phyloP scores from a whole-genome alignment of 64 coral and sea anemone genomes.

The Pachyseris speciosa region DNA sequence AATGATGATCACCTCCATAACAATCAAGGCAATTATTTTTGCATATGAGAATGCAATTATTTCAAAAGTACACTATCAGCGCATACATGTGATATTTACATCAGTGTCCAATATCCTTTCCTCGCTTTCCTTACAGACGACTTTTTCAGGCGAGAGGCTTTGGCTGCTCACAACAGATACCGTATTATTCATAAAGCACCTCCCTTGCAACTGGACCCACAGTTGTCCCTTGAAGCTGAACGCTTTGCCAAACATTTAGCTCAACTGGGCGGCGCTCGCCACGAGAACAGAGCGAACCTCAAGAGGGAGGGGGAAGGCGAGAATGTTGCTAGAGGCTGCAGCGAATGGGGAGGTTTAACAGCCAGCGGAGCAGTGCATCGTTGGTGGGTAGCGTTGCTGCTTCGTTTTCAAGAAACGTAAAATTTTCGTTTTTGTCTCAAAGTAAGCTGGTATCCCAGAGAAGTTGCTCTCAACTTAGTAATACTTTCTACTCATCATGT shows the following conservation, averaged over 20 bases:
- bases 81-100: too few relatives aligned
- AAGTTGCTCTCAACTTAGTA: too few relatives aligned
- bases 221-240: conserved; percentile 57
- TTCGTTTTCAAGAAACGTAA: too few relatives aligned
- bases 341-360: conserved; percentile 47
- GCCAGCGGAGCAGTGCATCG: conserved; percentile 32
- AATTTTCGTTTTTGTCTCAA: too few relatives aligned
- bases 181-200: conserved; percentile 74
- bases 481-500: too few relatives aligned
- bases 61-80: too few relatives aligned
- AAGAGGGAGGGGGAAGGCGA: conserved; percentile 64
- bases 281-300: background rate
- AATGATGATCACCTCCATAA: too few relatives aligned
- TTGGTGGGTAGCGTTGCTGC: conserved; percentile 39
- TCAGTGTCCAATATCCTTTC: background rate
- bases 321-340: conserved; percentile 79
- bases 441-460: too few relatives aligned
- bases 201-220: conserved; percentile 43
- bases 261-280: background rate
- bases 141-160: conserved; percentile 67
- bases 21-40: too few relatives aligned
- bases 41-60: too few relatives aligned
- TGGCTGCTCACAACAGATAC: conserved; percentile 77
- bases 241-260: conserved; percentile 66
- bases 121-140: background rate